These are phyloP conservation scores for Chrysogorgia sp. DNA, from an alignment of 92 coral and sea anemone species.

Conservation along the genomic window DNA sequence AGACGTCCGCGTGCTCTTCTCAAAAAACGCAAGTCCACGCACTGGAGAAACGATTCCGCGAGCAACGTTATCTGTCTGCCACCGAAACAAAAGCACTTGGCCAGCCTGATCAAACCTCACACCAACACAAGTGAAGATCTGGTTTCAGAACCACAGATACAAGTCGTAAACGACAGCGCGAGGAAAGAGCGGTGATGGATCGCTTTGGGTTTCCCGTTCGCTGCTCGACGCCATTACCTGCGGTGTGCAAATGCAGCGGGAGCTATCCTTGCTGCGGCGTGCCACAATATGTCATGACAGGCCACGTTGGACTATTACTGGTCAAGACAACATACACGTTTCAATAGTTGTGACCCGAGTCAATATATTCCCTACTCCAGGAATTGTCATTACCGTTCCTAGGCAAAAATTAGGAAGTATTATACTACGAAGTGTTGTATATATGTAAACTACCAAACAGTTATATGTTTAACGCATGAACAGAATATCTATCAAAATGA, in stretches of 20 bases:
- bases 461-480: too few species aligned
- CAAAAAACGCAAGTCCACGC: conserved; percentile 87
- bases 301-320: conserved; percentile 11
- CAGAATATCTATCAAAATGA: too few species aligned
- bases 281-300: background rate
- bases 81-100: conserved; percentile 91
- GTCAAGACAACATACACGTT: conserved; percentile 8
- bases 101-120: conserved; percentile 82
- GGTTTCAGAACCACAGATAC: conserved; percentile 98
- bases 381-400: conserved; percentile 6
- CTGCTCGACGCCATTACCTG: background rate
- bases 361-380: background rate
- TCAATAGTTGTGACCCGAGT: background rate
- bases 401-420: too few species aligned
- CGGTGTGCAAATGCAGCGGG: background rate
- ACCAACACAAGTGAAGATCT: conserved; percentile 97
- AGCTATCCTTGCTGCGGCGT: conserved; percentile 1
- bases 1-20: conserved; percentile 85
- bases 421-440: too few species aligned
- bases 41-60: conserved; percentile 91
- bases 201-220: conserved; percentile 4
- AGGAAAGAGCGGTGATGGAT: conserved; percentile 4
- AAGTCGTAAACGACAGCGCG: conserved; percentile 68
- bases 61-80: conserved; percentile 89
- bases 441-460: too few species aligned